Percentiles rank a stretch among this genome's conserved stretches.
These are phyloP conservation scores for Caenorhabditis imperialis DNA, from an alignment of 2,888 invertebrate species.

Conservation along the genomic window DNA sequence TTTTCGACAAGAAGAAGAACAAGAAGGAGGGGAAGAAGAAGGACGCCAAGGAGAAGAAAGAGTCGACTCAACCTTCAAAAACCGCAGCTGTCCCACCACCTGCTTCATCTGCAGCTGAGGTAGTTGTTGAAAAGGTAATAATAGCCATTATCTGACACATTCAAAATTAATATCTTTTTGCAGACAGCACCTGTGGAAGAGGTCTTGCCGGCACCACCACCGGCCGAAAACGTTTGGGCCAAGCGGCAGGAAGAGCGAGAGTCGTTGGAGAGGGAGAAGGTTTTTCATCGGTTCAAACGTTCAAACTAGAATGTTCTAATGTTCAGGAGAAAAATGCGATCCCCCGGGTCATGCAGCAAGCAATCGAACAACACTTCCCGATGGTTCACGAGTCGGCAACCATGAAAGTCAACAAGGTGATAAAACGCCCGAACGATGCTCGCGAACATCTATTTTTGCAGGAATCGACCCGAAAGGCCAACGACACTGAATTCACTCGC, in stretches of 20 bases:
- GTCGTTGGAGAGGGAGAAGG: conserved; percentile 66
- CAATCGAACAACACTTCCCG: conserved; percentile 68
- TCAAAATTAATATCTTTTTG: not conserved
- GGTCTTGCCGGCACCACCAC: conserved; percentile 50
- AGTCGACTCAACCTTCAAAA: conserved; percentile 4
- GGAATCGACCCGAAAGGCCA: conserved; percentile 58
- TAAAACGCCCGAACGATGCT: too few species aligned
- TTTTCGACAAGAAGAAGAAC: conserved; percentile 29
- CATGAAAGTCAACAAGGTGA: conserved; percentile 61
- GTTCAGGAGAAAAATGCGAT: conserved; percentile 40
- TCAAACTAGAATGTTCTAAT: not conserved
- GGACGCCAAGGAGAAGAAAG: conserved; percentile 12
- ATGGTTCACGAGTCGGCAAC: conserved; percentile 57
- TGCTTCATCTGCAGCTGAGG: conserved; percentile 6
- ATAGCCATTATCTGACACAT: not conserved
- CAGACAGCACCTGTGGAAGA: conserved; percentile 32
- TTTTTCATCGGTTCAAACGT: conserved; percentile 2
- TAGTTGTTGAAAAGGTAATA: too few species aligned
- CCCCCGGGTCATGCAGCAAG: conserved; percentile 56
- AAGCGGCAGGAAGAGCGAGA: conserved; percentile 73
- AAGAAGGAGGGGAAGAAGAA: conserved; percentile 32
- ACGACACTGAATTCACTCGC: conserved; percentile 62
- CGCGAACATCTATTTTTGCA: conserved; percentile 3
- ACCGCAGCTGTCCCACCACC: not conserved
- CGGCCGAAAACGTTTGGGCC: conserved; percentile 75